Base-by-base conservation (phyloP, 1,140 invertebrate genomes). In the Apis florea region DNA sequence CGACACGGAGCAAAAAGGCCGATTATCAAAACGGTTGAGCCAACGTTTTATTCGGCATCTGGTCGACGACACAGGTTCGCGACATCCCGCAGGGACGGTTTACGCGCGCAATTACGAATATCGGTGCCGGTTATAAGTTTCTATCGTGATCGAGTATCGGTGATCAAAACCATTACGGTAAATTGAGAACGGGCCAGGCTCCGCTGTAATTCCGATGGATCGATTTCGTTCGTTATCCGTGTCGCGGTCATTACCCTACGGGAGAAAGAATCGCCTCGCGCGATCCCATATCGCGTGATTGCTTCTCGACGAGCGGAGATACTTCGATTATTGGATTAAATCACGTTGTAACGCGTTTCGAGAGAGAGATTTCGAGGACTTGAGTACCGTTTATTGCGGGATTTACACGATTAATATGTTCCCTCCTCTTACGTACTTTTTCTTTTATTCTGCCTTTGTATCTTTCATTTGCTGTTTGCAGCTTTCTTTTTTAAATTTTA, bases 211-310 rank as follows among this genome's bases (percentile, higher is more conserved):
- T 66, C 63, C 63, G 63, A 66, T 66, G 63, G 63, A 66, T 66
- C 63, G 63, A 66, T 66, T 66, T 66, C 63, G 63, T 66, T 66
- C 63, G 63, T 66, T 66, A 66, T 40, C 26, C 31, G 63, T 66
- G 63, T 66, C 63, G 63, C 63, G 31, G 63, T 66, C 63, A 40
- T 66, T 66, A 66, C 26, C 31, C 31, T 40, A 40, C 17, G 17
- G 19, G 26, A 21, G 26, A 40, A 21, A 66, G 31, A 40, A 66
- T 66, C 63, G 63, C 19, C 17, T 40, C 63, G 63, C 31, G 63
- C 63, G 26, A 64, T 64, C 17, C 31, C 63, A 2, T n/a, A 19
- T 64, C 26, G 40, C 9, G 10, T 31, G 26, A 64, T 66, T 40
- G 31, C 13, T 31, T 17, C 61, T 26, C 12, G 15, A 26, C 26